phyloP scores from a whole-genome alignment of 2,113 vertebrate genomes.

The Ctenodactylus gundi region DNA sequence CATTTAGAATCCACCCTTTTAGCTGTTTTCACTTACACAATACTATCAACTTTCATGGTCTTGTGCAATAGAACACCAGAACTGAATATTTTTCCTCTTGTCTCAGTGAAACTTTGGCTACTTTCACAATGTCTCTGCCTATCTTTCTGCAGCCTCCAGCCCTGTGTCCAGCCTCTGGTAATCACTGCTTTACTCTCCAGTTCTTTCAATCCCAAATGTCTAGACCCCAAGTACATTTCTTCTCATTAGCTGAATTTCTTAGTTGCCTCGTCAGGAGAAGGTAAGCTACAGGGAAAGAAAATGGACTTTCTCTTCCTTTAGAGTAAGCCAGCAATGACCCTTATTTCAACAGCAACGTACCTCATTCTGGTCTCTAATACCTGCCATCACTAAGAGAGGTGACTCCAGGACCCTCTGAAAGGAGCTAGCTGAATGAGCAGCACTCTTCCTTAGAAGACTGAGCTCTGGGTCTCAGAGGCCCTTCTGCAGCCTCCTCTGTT shows the following conservation, averaged over 20 bases:
- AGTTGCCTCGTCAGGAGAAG: neutral
- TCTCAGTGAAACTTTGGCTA: neutral
- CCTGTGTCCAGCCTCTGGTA: no score
- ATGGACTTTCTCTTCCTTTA: neutral
- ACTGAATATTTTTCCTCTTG: neutral
- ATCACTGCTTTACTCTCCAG: neutral
- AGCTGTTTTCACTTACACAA: neutral
- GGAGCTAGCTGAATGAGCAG: neutral
- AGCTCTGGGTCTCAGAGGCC: neutral
- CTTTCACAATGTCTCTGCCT: neutral
- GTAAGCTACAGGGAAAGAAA: neutral
- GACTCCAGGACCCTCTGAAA: fast-evolving
- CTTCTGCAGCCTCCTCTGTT: neutral
- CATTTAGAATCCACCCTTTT: neutral
- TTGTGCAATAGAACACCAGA: neutral
- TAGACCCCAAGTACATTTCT: neutral
- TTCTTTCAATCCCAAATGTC: neutral
- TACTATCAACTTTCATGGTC: neutral
- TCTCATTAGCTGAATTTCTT: neutral
- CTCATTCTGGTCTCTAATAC: neutral
- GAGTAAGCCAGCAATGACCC: neutral
- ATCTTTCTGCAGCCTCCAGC: neutral
- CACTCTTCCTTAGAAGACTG: neutral
- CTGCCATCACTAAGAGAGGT: neutral
- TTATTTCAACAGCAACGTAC: neutral